Conservation (phyloP, 2,888 invertebrate genomes). For the Agrilus biguttatus region DNA sequence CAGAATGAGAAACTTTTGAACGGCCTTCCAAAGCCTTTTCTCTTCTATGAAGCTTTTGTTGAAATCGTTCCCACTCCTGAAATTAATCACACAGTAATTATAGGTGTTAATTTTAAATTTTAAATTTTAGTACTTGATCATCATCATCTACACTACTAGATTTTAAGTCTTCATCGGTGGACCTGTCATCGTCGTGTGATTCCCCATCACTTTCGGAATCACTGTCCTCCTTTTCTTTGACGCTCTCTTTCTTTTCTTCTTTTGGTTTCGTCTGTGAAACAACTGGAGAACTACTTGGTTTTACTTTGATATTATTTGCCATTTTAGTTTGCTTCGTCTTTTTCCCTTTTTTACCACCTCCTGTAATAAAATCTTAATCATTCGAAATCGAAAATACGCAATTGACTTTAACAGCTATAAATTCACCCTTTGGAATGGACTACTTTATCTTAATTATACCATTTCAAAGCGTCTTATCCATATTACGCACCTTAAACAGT, state of each 20-base stretch:
- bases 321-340: constrained; percentile 29
- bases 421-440: no score
- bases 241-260: constrained; percentile 14
- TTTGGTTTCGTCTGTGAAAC: constrained; percentile 15
- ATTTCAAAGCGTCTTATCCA: no score
- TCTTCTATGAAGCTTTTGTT: constrained; percentile 71
- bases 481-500: no score
- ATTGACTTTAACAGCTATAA: no score
- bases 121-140: constrained; percentile 22
- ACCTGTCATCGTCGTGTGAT: constrained; percentile 26
- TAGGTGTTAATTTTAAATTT: background rate
- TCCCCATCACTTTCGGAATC: constrained; percentile 37
- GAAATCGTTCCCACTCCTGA: constrained; percentile 83
- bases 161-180: constrained; percentile 27
- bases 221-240: constrained; percentile 18
- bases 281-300: constrained; percentile 14
- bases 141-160: constrained; percentile 26
- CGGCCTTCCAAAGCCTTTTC: constrained; percentile 83
- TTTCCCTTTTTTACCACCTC: constrained; percentile 42
- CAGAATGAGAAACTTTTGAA: constrained; percentile 87
- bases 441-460: no score
- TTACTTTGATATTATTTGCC: constrained; percentile 23
- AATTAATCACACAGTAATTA: constrained; percentile 4
- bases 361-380: constrained; percentile 6
- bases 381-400: no score